Evolutionary conservation across 2,888 invertebrate genomes (phyloP), one percentile per base, ranked within the genome.

Genomic region (Leucania comma): DNA sequence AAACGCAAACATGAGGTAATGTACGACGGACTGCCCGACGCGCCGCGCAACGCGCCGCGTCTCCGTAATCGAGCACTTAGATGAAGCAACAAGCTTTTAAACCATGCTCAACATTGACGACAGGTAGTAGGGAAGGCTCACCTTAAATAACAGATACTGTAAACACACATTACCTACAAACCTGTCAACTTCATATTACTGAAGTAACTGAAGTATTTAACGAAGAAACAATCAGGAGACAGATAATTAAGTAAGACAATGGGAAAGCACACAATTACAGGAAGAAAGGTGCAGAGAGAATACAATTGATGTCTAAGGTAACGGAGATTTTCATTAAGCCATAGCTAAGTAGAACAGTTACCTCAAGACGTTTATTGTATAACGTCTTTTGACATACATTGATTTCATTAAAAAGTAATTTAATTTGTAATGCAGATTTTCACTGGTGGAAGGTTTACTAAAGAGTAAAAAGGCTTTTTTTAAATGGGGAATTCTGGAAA

Each of bases 191-290:
- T 73, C 76, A 73, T 50, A 56, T 26, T 24, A 70, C n/a, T 57
- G 53, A 71, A 50, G 48, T 65, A 60, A 32, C 24, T 42, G 42
- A 42, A 42, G 17, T 42, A 42, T n/a, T 12, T 50, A 46, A 20
- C 38, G n/a, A 53, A 2, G 26, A 38, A 12, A 74, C 74, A 79
- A 67, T 63, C 38, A 46, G 26, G 46, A 71, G 38, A 60, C 42
- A 73, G 38, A 59, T 26, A 77, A 76, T 76, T 67, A 46, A 17
- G 48, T 9, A 14, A 60, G 51, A 77, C 80, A 76, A 79, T 56
- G 12, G 35, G 8, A 53, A 48, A n/a, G 29, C 29, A 60, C 20
- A 63, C 59, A 60, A 80, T 68, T 64, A 79, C 22, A 26, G 24
- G 38, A 59, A 63, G 32, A 54, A 59, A 26, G 62, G 32, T 63